Percentiles rank a stretch among this genome's conserved stretches.
Conservation (phyloP, 2,113 vertebrate species). For the Fregetta grallaria region DNA sequence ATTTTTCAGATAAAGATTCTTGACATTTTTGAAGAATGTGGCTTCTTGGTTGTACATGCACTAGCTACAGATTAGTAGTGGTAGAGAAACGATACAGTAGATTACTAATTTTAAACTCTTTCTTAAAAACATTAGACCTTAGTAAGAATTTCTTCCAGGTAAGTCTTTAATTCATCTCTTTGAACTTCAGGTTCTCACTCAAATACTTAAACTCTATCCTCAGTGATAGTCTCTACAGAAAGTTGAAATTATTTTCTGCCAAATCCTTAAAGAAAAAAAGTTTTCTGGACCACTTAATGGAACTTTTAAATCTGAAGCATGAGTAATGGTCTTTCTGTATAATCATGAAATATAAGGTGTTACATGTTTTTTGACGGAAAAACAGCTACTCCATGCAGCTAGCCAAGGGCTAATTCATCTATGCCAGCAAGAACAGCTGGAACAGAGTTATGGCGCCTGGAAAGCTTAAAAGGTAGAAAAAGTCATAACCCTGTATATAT, state of each 20-base stretch:
- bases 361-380: not conserved
- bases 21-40: not conserved
- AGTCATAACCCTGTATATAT: too few species aligned
- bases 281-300: not conserved
- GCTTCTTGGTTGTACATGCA: not conserved
- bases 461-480: not conserved
- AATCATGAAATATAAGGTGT: not conserved
- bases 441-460: not conserved
- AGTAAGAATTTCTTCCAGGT: not conserved
- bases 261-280: not conserved
- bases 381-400: not conserved
- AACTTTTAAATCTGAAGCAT: too few species aligned
- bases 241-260: not conserved
- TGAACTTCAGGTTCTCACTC: not conserved
- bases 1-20: not conserved
- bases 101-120: not conserved
- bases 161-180: not conserved
- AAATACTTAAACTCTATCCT: not conserved
- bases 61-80: not conserved
- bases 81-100: not conserved
- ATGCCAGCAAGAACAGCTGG: not conserved
- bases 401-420: not conserved
- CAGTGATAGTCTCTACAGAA: accelerated
- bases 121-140: not conserved
- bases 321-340: not conserved